phyloP scores from a whole-genome alignment of 2,888 invertebrate genomes.

The Drosophila histrio region DNA sequence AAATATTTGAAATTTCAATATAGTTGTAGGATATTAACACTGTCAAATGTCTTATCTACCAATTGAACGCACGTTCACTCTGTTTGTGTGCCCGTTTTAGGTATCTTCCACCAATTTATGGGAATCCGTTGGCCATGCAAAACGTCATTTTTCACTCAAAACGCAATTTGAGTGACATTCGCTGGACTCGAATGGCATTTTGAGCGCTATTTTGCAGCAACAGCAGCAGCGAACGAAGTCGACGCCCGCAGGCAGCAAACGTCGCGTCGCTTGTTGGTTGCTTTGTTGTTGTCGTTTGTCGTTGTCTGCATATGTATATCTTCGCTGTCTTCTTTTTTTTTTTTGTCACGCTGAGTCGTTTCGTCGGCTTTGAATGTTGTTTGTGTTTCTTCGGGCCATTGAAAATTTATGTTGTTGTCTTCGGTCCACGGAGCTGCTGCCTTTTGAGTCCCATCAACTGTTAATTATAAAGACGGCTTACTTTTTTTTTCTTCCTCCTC shows the following conservation, averaged over 20 bases:
- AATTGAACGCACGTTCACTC: constrained; percentile 62
- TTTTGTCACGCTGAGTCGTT: constrained; percentile 27
- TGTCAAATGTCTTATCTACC: constrained; percentile 35
- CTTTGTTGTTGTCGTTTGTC: constrained; percentile 22
- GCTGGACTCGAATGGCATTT: constrained; percentile 63
- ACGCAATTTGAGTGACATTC: constrained; percentile 73
- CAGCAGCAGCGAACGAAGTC: background rate
- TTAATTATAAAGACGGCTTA: constrained; percentile 63
- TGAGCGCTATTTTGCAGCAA: constrained; percentile 49
- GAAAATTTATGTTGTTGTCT: constrained; percentile 50
- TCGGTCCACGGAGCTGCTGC: constrained; percentile 28
- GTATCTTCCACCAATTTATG: constrained; percentile 81
- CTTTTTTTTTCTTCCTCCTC: constrained; percentile 3
- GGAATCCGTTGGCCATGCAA: constrained; percentile 73
- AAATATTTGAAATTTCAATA: constrained; percentile 2
- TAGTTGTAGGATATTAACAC: constrained; percentile 11
- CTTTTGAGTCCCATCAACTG: constrained; percentile 51
- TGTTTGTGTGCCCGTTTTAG: constrained; percentile 64
- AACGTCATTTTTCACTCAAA: constrained; percentile 74
- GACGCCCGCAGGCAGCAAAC: constrained; percentile 12
- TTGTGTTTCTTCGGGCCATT: constrained; percentile 28
- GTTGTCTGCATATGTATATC: constrained; percentile 40
- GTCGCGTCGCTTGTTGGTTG: constrained; percentile 2
- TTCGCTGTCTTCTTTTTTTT: constrained; percentile 17
- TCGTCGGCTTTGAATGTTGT: constrained; percentile 34